A percentile compares a stretch with the other conserved stretches of the same genome.
phyloP scores from a whole-genome alignment of 2,888 invertebrate genomes.

The Apocheima hispidaria region DNA sequence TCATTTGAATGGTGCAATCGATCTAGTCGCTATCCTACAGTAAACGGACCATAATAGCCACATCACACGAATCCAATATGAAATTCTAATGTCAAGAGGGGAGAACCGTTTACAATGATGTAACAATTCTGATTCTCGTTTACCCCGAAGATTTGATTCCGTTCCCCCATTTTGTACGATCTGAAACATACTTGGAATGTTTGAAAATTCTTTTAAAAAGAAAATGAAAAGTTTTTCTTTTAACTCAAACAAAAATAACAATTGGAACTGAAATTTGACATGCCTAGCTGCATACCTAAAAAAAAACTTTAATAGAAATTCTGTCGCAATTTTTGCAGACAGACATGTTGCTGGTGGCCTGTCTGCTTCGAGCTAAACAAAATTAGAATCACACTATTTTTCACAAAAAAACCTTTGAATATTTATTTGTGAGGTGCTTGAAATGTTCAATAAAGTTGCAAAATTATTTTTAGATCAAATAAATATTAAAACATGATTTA shows the following conservation, averaged over 20 bases:
- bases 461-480: too few species aligned
- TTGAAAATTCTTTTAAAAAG: slow-evolving; percentile 26
- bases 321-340: too few species aligned
- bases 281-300: neutral
- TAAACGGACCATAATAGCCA: slow-evolving; percentile 24
- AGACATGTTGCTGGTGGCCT: too few species aligned
- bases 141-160: slow-evolving; percentile 44
- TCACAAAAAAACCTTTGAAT: too few species aligned
- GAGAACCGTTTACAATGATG: slow-evolving; percentile 38
- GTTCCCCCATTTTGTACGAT: slow-evolving; percentile 41
- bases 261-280: neutral
- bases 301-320: too few species aligned
- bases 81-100: slow-evolving; percentile 40
- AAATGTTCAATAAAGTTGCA: too few species aligned
- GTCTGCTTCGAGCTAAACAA: too few species aligned
- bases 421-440: too few species aligned
- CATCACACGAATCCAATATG: slow-evolving; percentile 37
- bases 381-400: too few species aligned
- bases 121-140: slow-evolving; percentile 44
- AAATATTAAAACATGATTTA: too few species aligned
- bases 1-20: neutral
- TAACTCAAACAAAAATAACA: slow-evolving; percentile 21
- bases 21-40: slow-evolving; percentile 9
- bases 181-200: slow-evolving; percentile 42
- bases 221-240: neutral